Evolutionary conservation across 2,797 vertebrate species (phyloP), one percentile per base, ranked within the genome.

Genomic region (Trachops cirrhosus): DNA sequence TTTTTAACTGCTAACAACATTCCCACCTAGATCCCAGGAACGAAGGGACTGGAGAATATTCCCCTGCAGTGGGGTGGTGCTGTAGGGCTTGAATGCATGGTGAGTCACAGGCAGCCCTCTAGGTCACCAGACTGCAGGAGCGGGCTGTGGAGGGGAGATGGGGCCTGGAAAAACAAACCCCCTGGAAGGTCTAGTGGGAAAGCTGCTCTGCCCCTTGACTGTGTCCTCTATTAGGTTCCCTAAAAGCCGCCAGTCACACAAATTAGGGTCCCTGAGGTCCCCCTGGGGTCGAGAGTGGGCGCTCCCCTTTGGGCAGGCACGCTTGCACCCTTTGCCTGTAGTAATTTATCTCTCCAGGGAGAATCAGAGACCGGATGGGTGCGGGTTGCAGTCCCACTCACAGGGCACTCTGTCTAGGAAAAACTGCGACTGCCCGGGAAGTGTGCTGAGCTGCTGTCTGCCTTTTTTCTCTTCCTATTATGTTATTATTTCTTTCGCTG

Each of bases 21-120:
- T 86, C 77, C 77, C 87, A 86, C 62, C 90, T 92, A 92, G 74
- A 83, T 26, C 83, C 77, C 18, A 12, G 15, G 74, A 86, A 95
- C 59, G 29, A 86, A 94, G 78, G 67, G 64, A 39, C 68, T 4
- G 4, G 68, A 8, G 64, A n/a, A n/a, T 93, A 48, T 79, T 62
- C 32, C 92, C 83, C 89, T 59, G 86, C 82, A 79, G 54, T 59
- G 73, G 84, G 67, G 26, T 15, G 5, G 54, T 75, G 83, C 67
- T 41, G 41, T 24, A 46, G 86, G 82, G 86, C 67, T 92, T 95
- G 85, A 96, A 89, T 82, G 57, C 32, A 37, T 29, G 70, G 37
- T 93, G 96, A 96, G 92, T 94, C 97, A 96, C 95, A 90, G 22
- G 71, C 91, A 96, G 74, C 46, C 92, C 94, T 94, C 90, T 77